A percentile compares a stretch with the other conserved stretches of the same genome.
phyloP scores from a whole-genome alignment of 1,140 invertebrate genomes.

The Conus ventricosus region DNA sequence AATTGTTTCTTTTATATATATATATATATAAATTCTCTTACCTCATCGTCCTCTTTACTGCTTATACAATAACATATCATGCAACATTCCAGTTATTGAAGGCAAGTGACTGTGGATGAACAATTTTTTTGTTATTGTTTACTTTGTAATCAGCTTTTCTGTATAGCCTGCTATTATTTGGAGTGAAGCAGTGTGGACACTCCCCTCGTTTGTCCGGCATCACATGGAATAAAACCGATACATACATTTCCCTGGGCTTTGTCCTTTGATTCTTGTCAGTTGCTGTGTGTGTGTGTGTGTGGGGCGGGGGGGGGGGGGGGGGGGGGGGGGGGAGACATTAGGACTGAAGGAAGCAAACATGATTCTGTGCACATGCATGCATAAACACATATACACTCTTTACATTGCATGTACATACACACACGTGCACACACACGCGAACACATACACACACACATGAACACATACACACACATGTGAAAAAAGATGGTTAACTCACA shows the following conservation, averaged over 20 bases:
- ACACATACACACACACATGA: constrained; percentile 11
- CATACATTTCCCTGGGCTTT: background rate
- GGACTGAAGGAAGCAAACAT: too few relatives aligned
- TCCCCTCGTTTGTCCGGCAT: background rate
- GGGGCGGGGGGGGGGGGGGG: too few relatives aligned
- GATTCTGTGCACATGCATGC: background rate
- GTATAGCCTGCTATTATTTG: background rate
- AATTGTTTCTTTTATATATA: too few relatives aligned
- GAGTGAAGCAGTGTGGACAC: background rate
- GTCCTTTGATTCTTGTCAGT: background rate
- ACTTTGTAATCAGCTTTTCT: background rate
- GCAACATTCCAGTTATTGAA: background rate
- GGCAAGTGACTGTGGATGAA: background rate
- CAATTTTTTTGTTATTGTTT: background rate
- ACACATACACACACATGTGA: constrained; percentile 17
- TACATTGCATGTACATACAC: background rate
- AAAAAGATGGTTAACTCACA: too few relatives aligned
- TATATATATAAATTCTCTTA: too few relatives aligned
- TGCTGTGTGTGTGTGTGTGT: background rate
- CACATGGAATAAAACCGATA: background rate
- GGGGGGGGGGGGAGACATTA: too few relatives aligned
- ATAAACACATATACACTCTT: constrained; percentile 4
- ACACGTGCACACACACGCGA: background rate
- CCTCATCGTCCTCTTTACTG: too few relatives aligned
- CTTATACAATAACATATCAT: background rate